Base-by-base conservation (phyloP, 2,113 vertebrate genomes). In the Anarhynchus alexandrinus region DNA sequence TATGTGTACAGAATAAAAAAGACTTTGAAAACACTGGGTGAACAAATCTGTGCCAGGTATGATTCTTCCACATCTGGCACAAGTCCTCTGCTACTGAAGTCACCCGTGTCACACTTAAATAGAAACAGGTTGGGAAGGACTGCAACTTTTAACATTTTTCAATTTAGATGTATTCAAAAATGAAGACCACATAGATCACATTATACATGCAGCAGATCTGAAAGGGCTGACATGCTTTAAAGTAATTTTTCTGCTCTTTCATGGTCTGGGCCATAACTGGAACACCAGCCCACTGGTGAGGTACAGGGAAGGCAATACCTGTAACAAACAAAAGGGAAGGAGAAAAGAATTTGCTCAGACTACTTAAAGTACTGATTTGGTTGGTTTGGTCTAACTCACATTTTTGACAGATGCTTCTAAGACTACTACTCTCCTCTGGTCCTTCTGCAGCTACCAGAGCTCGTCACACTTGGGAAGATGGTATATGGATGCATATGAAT, bases 401-500 rank as follows among this genome's bases (percentile, higher is more conserved):
- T 42, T 91, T 92, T 21, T 92, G 59, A 88, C 38, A 84, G 23
- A 42, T 15, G 38, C 6, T 82, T 88, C 38, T 36, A 77, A 40
- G 51, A 51, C 27, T 47, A 16, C 2, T n/a, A 36, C 34, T 47
- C 43, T 77, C 12, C 42, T 45, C 67, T 62, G 38, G 30, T 55
- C 32, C n/a, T 38, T 55, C 51, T 55, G 11, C 67, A 80, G 45
- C n/a, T 57, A 64, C 34, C 30, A 79, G 54, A 3, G 21, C 34
- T 57, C 27, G 2, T 22, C 29, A 79, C n/a, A 47, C 18, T 38
- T 64, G 43, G 42, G 30, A 83, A 74, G 47, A 47, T 10, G 10
- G 23, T 20, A 47, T 2, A 54, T n/a, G 22, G 67, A 49, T n/a
- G 77, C 0, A 0, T 26, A 73, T 4, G 13, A 71, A 72, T 17